phyloP scores from a whole-genome alignment of 2,113 vertebrate genomes.

The Myotis brandtii region DNA sequence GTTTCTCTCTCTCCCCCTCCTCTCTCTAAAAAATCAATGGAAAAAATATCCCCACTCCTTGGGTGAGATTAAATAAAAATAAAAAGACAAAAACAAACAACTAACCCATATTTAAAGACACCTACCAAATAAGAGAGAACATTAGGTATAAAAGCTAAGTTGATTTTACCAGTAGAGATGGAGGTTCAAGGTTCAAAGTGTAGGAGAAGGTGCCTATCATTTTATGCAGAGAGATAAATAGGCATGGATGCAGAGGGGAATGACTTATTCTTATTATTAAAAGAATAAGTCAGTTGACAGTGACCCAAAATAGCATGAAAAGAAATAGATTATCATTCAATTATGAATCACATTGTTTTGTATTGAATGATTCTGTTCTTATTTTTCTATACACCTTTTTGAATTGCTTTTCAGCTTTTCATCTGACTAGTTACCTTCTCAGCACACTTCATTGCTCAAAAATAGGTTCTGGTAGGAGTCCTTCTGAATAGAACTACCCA shows the following conservation, averaged over 20 bases:
- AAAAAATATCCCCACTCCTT: too few relatives aligned
- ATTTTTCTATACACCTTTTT: constrained; percentile 14
- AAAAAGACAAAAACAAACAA: not conserved
- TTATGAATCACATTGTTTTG: constrained; percentile 46
- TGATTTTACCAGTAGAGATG: constrained; percentile 22
- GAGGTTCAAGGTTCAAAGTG: not conserved
- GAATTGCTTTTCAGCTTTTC: constrained; percentile 27
- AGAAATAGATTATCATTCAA: constrained; percentile 45
- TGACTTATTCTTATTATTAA: not conserved
- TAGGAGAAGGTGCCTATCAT: not conserved
- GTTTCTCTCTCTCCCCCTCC: too few relatives aligned
- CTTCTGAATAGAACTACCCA: constrained; percentile 32
- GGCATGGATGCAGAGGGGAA: not conserved
- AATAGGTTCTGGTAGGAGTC: constrained; percentile 20
- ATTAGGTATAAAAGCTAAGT: constrained; percentile 25
- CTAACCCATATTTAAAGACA: constrained; percentile 34
- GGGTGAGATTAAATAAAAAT: too few relatives aligned
- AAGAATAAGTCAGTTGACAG: constrained; percentile 7
- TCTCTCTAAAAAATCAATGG: too few relatives aligned
- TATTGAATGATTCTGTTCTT: constrained; percentile 8
- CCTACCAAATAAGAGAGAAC: not conserved
- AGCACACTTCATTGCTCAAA: constrained; percentile 38
- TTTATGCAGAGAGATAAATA: not conserved
- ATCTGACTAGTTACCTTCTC: constrained; percentile 6
- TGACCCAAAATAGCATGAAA: not conserved